Base-by-base conservation (phyloP, 30 jellyfish, hydroid and myxozoan species). In the Aurelia coerulea region DNA sequence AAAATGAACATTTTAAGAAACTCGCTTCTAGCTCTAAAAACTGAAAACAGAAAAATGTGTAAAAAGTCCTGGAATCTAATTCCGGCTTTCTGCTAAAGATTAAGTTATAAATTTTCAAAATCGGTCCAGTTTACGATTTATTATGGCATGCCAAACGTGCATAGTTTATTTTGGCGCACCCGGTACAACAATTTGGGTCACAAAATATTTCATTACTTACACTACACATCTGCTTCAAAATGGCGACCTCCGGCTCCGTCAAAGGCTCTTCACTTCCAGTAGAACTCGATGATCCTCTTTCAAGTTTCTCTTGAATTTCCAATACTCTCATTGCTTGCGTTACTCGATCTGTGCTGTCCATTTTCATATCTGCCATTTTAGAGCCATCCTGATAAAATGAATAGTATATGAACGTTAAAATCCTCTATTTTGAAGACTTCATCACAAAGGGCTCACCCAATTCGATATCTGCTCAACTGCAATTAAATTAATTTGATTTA, bases 271-370 rank as follows among this genome's bases (percentile, higher is more conserved):
- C 92, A 42, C 97, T 89, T 0, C 93, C 93, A 50, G 73, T 81
- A 2, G 96, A 87, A 19, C 91, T 79, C 11, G 83, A 62, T 10
- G 96, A 73, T 15, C 88, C 85, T 78, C 86, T 49, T 49, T 73
- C 94, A 59, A 92, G 56, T 51, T 80, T 86, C 75, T 87, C 98
- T 87, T 82, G 93, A 12, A 92, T 86, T 72, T 92, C 98, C 69
- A 86, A 73, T 5, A 92, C 91, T 73, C 91, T 73, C 95, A 86
- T 86, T n/a, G 95, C 95, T 54, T 86, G 95, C 14, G 76, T 81
- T 11, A 81, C 75, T 62, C 62, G 60, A 54, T 75, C 56, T 46
- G 56, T 46, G 56, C 56, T 46, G 56, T 46, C 56, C 56, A 46
- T 46, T 46, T 46, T 46, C 56, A 46, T 46, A 14, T 46, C 56